Conservation (phyloP, 2,888 invertebrate species). For the Cepaea hortensis region DNA sequence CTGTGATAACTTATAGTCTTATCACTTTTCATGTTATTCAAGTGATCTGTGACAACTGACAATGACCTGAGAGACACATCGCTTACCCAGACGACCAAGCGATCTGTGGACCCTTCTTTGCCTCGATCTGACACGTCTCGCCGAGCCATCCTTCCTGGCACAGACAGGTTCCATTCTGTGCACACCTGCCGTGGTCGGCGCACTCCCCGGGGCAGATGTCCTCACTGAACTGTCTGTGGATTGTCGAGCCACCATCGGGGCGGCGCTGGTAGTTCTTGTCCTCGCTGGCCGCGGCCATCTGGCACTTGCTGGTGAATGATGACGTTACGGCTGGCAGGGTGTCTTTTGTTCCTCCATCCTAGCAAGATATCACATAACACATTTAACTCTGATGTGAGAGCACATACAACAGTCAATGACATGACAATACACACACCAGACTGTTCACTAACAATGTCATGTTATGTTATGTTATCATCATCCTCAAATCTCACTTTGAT, state of each 20-base stretch:
- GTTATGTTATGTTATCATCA: too few relatives aligned
- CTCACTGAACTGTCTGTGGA: neutral
- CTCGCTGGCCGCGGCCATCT: neutral
- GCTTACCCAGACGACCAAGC: neutral
- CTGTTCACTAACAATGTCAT: too few relatives aligned
- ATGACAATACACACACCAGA: too few relatives aligned
- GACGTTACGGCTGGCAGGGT: neutral
- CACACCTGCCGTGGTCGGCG: neutral
- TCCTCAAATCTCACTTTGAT: too few relatives aligned
- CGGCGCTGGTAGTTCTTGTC: neutral
- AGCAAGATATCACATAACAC: neutral
- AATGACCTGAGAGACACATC: too few relatives aligned
- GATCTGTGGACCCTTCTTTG: slow-evolving; percentile 3
- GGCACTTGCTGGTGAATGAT: neutral
- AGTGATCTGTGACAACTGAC: neutral
- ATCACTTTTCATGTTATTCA: too few relatives aligned
- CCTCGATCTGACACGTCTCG: neutral
- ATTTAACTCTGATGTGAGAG: too few relatives aligned
- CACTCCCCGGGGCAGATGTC: neutral
- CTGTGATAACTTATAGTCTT: too few relatives aligned
- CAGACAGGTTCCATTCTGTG: neutral
- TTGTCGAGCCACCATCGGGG: neutral
- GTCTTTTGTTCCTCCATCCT: slow-evolving; percentile 1
- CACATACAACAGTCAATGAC: too few relatives aligned
- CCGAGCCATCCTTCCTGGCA: neutral